phyloP scores from a whole-genome alignment of 2,113 vertebrate genomes.

The Gadus macrocephalus region DNA sequence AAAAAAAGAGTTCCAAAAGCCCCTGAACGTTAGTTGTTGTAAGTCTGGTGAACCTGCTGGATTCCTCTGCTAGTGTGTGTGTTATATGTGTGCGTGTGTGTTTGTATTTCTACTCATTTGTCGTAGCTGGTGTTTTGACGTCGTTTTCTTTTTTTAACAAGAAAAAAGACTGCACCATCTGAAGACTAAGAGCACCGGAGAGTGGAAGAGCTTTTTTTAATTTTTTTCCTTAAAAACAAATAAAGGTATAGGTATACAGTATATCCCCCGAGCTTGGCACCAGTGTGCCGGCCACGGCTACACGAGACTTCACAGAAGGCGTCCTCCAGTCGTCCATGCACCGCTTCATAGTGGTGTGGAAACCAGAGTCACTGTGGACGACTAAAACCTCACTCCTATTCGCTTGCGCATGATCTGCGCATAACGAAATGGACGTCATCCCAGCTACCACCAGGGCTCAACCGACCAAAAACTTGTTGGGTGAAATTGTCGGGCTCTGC shows the following conservation, averaged over 20 bases:
- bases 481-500: too few species aligned
- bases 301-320: too few species aligned
- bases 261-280: not conserved
- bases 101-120: conserved; percentile 42
- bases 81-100: conserved; percentile 11
- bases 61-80: conserved; percentile 48
- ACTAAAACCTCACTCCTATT: too few species aligned
- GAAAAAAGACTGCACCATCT: conserved; percentile 37
- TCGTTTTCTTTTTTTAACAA: conserved; percentile 37
- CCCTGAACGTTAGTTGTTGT: conserved; percentile 67
- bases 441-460: too few species aligned
- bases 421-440: too few species aligned
- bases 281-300: too few species aligned
- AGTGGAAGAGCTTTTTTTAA: conserved; percentile 42
- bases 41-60: conserved; percentile 64
- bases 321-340: too few species aligned
- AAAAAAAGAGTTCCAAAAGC: conserved; percentile 63
- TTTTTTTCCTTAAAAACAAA: conserved; percentile 10
- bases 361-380: too few species aligned
- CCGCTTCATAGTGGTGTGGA: too few species aligned
- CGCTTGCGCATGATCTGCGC: too few species aligned
- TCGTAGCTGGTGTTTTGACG: conserved; percentile 43
- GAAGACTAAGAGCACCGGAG: conserved; percentile 62
- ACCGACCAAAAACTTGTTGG: too few species aligned
- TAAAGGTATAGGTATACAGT: not conserved